Conservation (phyloP, 2,888 invertebrate genomes). For the Tridacna crocea region DNA sequence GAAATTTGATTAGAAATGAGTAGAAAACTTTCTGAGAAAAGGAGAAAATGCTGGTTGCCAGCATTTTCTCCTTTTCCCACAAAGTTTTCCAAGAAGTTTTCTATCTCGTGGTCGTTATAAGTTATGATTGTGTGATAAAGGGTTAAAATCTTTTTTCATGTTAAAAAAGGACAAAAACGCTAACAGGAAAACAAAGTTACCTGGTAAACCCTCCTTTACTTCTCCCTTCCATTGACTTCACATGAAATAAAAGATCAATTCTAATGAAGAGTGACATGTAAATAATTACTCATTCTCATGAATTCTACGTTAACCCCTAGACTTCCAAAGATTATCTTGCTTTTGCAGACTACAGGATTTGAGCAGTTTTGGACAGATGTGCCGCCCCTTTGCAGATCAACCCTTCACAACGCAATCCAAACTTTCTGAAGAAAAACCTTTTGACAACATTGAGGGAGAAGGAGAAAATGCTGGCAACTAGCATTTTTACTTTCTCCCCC, state of each 20-base stretch:
- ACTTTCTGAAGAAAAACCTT: too few relatives aligned
- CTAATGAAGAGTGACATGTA: not conserved
- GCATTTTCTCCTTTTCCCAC: slow-evolving; percentile 1
- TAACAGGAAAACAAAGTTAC: slow-evolving; percentile 54
- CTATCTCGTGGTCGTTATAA: too few relatives aligned
- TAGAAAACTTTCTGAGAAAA: not conserved
- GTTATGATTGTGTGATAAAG: too few relatives aligned
- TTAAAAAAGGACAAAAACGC: too few relatives aligned
- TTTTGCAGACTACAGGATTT: too few relatives aligned
- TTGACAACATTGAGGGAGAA: not conserved
- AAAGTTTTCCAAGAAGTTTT: not conserved
- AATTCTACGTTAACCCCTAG: not conserved
- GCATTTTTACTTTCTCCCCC: not conserved
- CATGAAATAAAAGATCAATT: slow-evolving; percentile 33
- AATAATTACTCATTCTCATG: too few relatives aligned
- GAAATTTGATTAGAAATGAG: too few relatives aligned
- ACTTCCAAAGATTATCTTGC: not conserved
- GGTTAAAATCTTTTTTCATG: too few relatives aligned
- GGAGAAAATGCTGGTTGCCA: not conserved
- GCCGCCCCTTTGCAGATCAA: not conserved
- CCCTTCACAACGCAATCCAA: not conserved
- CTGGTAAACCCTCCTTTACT: slow-evolving; percentile 80
- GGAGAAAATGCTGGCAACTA: not conserved
- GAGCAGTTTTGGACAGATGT: too few relatives aligned
- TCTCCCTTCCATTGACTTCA: slow-evolving; percentile 84